Evolutionary conservation across 2,113 vertebrate species (phyloP), one percentile per base, ranked within the genome.

Genomic region (Halichoeres trimaculatus): DNA sequence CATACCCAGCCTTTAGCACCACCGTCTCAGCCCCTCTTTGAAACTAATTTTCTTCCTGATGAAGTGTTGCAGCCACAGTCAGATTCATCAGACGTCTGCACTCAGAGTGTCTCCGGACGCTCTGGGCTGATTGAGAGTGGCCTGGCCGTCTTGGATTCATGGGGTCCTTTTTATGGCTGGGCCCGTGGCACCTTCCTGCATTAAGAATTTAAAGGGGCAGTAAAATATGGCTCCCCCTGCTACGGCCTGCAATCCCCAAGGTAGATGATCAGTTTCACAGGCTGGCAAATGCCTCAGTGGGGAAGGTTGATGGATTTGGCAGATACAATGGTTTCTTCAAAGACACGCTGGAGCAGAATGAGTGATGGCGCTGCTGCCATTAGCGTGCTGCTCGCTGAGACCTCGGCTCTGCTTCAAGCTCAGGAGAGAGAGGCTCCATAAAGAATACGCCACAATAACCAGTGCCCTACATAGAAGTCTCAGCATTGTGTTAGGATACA

Each of bases 231-330:
- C 62, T 74, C 77, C 73, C 45, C 67, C 62, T 40, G 51, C 76
- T 55, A 70, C 78, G 68, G 81, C 61, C 77, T 30, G 61, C 78
- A 80, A 73, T 91, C 85, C 88, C 86, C 83, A 69, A 75, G 87
- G 90, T 86, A 85, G 87, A 88, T 88, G 91, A 94, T 93, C 91
- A 82, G 89, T 93, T 94, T 92, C 89, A 81, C 80, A 73, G 85
- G 77, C 85, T 88, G 88, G 80, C 78, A 76, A 89, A 90, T 84
- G 85, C 77, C 87, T 85, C 63, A 69, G 85, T 88, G 83, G 81
- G 89, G 66, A 73, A 72, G 57, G 77, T 76, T 92, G 90, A 92
- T 91, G 87, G 90, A 91, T 93, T 87, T 92, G 87, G 77, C 88
- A 88, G 87, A 91, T 89, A 84, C 78, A 84, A 88, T 73, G 83